These are phyloP conservation scores for Reticulitermes lucifugus DNA, from an alignment of 2,888 invertebrate species.

Conservation along the genomic window DNA sequence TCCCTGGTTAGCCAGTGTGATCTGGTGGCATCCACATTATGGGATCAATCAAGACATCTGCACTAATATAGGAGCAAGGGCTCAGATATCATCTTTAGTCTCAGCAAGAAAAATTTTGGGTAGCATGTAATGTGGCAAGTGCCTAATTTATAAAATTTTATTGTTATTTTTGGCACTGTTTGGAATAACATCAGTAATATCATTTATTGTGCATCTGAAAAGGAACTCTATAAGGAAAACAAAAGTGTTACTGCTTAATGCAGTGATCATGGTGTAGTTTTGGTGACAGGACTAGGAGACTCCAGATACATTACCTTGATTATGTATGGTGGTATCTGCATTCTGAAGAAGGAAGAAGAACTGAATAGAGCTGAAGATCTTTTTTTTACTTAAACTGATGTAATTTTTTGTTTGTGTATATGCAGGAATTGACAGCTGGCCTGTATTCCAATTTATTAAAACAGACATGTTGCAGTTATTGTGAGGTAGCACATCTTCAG, in stretches of 20 bases:
- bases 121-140: conserved; percentile 27
- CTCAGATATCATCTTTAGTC: background rate
- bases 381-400: background rate
- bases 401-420: background rate
- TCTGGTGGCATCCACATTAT: conserved; percentile 7
- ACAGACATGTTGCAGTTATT: conserved; percentile 7
- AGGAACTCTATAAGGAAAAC: background rate
- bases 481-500: conserved; percentile 20
- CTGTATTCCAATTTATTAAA: conserved; percentile 21
- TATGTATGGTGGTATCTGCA: background rate
- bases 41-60: conserved; percentile 10
- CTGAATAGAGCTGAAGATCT: background rate
- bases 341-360: background rate
- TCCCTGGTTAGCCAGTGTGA: background rate
- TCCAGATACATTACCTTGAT: background rate
- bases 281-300: background rate
- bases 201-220: background rate
- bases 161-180: conserved; percentile 3
- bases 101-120: background rate
- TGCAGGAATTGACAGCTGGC: conserved; percentile 33
- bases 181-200: background rate
- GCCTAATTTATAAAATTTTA: conserved; percentile 35
- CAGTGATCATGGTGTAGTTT: background rate
- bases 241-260: background rate
- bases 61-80: background rate